phyloP scores from a whole-genome alignment of 2,797 vertebrate species.

The Diplodus sargus region DNA sequence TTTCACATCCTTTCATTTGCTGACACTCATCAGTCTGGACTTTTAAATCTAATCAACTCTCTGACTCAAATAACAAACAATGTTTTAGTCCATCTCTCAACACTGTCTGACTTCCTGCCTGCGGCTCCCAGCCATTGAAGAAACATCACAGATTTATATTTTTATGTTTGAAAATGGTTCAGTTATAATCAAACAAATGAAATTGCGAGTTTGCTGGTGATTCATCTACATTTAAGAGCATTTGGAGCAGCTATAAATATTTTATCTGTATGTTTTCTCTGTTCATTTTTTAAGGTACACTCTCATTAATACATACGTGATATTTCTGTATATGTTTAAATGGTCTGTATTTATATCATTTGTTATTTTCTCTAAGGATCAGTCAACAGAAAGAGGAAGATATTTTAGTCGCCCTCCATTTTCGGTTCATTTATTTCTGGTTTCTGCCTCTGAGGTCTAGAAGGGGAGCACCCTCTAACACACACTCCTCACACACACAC shows the following conservation, averaged over 20 bases:
- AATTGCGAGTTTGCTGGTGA: no score
- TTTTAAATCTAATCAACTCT: background rate
- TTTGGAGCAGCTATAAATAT: background rate
- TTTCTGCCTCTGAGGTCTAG: slow-evolving; percentile 39
- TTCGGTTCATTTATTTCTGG: slow-evolving; percentile 27
- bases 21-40: background rate
- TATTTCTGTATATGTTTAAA: background rate
- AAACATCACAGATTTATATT: no score
- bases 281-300: background rate
- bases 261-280: background rate
- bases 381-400: background rate
- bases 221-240: background rate
- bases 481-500: background rate
- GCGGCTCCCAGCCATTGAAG: background rate
- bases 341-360: background rate
- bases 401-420: slow-evolving; percentile 14
- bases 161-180: no score
- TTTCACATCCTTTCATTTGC: background rate
- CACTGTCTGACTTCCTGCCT: background rate
- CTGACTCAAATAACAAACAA: background rate
- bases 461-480: slow-evolving; percentile 3
- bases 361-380: background rate
- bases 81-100: background rate
- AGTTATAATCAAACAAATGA: no score
- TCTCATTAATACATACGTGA: background rate